Evolutionary conservation across 2,888 invertebrate species (phyloP), one percentile per base, ranked within the genome.

Genomic region (Brachyptera risi): DNA sequence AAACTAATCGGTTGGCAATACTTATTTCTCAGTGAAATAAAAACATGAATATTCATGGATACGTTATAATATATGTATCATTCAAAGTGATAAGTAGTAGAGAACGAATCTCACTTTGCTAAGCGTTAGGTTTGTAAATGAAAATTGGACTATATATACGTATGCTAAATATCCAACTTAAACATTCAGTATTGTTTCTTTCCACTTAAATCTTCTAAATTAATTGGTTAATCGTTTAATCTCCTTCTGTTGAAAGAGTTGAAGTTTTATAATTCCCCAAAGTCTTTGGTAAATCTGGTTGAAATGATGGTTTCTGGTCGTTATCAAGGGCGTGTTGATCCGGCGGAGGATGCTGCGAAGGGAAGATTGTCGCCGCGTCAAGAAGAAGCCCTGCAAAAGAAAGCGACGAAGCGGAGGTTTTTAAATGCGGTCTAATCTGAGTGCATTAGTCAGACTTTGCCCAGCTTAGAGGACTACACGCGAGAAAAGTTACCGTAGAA

Each of bases 211-310:
- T 54, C 54, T 37, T 54, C 37, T 54, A 37, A 54, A 54, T 54
- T 54, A 54, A 54, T 54, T 54, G 17, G 21, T 21, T 35, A 54
- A n/a, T n/a, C n/a, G n/a, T n/a, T n/a, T n/a, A n/a, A 54, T 54
- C 54, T 23, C 13, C 35, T 37, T 54, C 54, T 37, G 37, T 54
- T 54, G 37, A 23, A 35, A 54, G 54, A 37, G 35, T 54, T 54
- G 17, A 35, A 51, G 50, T 51, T n/a, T n/a, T n/a, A 51, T 26
- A 27, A 51, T 51, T 13, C 17, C 31, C 50, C 9, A n/a, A n/a
- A n/a, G n/a, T n/a, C n/a, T n/a, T 15, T 2, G 4, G 27, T n/a
- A 7, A 4, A 51, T 54, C 54, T 17, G 17, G 37, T 13, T 54
- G 23, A 42, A 42, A 42, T 19, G 42, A 19, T 42, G 42, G 17